Evolutionary conservation across 2,113 vertebrate species (phyloP).

Genomic region (Dicerorhinus sumatrensis): DNA sequence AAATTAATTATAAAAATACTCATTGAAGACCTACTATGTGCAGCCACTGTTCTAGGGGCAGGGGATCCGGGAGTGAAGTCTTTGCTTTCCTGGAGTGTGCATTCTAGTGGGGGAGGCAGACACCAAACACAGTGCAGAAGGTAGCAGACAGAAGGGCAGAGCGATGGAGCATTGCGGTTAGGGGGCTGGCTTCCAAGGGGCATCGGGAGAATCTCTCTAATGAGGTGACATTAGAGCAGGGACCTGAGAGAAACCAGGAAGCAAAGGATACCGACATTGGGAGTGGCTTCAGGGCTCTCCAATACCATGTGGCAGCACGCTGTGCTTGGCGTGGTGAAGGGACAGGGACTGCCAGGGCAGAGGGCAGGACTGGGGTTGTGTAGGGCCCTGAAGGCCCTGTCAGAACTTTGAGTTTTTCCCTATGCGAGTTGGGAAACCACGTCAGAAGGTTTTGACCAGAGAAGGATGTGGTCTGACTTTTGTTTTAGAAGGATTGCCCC

Average conservation of each 20-base stretch:
- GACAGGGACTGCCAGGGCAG: background rate
- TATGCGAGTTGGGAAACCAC: background rate
- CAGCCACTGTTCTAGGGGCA: no score
- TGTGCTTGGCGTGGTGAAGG: background rate
- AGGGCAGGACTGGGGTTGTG: background rate
- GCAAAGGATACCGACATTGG: accelerated
- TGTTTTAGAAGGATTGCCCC: no score
- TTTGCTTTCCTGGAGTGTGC: no score
- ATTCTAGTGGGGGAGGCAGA: background rate
- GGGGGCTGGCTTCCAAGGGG: background rate
- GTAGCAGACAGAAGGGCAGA: accelerated
- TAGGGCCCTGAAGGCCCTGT: background rate
- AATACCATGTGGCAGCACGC: accelerated
- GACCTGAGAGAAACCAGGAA: background rate
- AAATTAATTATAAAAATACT: background rate
- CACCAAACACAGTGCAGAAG: accelerated
- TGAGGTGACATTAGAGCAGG: background rate
- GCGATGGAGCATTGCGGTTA: no score
- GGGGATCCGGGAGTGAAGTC: background rate
- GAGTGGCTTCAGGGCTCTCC: background rate
- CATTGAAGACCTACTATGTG: background rate
- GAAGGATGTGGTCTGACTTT: background rate
- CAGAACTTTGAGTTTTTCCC: background rate
- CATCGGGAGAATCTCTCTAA: background rate
- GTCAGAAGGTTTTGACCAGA: background rate